A percentile compares a stretch with the other conserved stretches of the same genome.
Conservation (phyloP, 2,797 vertebrate genomes). For the Sciaenops ocellatus region DNA sequence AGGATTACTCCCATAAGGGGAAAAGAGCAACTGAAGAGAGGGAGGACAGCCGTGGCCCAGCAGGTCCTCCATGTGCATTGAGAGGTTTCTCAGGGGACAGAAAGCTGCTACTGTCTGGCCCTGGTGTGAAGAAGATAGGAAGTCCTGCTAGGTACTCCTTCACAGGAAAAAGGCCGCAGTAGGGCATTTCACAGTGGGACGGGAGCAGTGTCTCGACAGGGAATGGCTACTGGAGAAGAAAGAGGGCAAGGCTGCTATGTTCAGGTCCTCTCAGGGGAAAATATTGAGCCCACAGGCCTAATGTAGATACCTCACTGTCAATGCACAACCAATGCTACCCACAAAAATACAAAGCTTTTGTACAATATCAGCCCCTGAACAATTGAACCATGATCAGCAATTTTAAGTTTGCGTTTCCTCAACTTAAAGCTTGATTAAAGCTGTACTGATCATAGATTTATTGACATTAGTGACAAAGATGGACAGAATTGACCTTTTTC, state of each 20-base stretch:
- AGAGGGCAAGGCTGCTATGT: constrained; percentile 9
- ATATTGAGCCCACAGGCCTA: neutral
- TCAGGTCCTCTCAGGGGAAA: constrained; percentile 25
- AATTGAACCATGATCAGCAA: neutral
- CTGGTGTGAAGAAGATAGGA: constrained; percentile 31
- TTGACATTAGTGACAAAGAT: too few relatives aligned
- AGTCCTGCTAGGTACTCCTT: constrained; percentile 50
- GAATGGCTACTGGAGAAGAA: constrained; percentile 19
- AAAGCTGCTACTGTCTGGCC: constrained; percentile 46
- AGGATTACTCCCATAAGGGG: constrained; percentile 42
- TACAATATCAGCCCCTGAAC: too few relatives aligned
- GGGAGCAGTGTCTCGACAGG: constrained; percentile 37
- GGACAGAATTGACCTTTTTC: too few relatives aligned
- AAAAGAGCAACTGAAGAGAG: constrained; percentile 18
- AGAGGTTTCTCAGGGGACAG: constrained; percentile 41
- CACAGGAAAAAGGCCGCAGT: constrained; percentile 55
- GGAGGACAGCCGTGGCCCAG: constrained; percentile 30
- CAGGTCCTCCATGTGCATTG: constrained; percentile 31
- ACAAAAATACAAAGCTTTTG: too few relatives aligned
- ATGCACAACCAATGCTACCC: neutral
- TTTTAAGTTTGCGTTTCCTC: too few relatives aligned
- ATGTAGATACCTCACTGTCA: neutral
- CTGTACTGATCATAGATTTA: neutral
- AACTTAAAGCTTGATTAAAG: neutral
- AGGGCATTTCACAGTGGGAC: constrained; percentile 56